Conservation (phyloP, 1,140 invertebrate genomes). For the Camponotus floridanus region DNA sequence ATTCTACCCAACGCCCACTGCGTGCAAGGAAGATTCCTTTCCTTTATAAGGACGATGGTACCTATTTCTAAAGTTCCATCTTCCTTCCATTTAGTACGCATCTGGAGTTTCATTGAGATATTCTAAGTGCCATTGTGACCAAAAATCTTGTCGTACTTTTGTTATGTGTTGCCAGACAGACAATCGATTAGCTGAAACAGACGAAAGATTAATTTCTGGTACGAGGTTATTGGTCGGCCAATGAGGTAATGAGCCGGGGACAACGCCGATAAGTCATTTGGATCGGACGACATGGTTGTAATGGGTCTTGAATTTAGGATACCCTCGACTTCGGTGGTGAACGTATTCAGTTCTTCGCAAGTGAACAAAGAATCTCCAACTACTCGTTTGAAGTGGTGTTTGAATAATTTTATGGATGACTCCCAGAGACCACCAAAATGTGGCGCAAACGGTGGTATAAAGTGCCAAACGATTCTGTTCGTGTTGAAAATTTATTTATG, state of each 20-base stretch:
- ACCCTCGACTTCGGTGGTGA: conserved; percentile 3
- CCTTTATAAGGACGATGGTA: neutral
- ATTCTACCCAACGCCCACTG: neutral
- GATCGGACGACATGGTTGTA: neutral
- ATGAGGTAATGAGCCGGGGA: neutral
- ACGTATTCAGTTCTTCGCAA: conserved; percentile 43
- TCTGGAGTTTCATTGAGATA: conserved; percentile 25
- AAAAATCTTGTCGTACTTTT: conserved; percentile 7
- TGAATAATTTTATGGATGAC: no score
- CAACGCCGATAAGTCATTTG: neutral
- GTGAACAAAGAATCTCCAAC: no score
- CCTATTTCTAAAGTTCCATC: neutral
- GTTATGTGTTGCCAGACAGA: conserved; percentile 1
- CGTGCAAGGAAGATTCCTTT: neutral
- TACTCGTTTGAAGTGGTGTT: no score
- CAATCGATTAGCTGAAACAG: conserved; percentile 2
- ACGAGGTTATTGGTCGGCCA: neutral
- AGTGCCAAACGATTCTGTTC: no score
- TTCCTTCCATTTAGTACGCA: neutral
- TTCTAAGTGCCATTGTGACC: neutral
- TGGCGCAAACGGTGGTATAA: no score
- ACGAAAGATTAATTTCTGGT: neutral
- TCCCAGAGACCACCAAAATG: no score
- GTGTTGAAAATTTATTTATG: no score
- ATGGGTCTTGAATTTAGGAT: conserved; percentile 24